phyloP scores from a whole-genome alignment of 2,113 vertebrate genomes.

The Cynocephalus volans region DNA sequence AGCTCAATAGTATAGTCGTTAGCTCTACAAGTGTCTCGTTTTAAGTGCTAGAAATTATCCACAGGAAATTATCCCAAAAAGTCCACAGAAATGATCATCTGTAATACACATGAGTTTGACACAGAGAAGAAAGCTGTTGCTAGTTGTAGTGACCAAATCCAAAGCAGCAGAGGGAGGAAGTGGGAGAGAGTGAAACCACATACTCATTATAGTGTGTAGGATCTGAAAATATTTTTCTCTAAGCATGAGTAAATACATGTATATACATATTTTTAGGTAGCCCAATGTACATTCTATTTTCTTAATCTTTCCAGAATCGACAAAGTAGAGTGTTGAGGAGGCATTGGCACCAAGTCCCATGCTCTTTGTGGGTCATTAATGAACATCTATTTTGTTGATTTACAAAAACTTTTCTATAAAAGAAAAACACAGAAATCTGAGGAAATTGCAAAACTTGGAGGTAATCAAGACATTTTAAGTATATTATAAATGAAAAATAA shows the following conservation, averaged over 20 bases:
- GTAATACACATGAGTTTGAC: background rate
- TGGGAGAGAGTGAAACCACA: conserved; percentile 30
- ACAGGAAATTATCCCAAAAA: conserved; percentile 7
- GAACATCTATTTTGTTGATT: background rate
- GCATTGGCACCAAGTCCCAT: background rate
- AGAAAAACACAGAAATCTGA: conserved; percentile 1
- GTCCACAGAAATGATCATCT: background rate
- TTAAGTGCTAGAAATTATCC: background rate
- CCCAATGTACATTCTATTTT: background rate
- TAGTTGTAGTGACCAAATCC: background rate
- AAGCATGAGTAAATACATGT: background rate
- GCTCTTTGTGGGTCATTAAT: background rate
- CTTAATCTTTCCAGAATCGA: conserved; percentile 34
- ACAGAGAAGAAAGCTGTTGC: background rate
- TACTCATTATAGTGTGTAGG: background rate
- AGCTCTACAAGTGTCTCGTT: background rate
- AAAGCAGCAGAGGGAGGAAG: conserved; percentile 46
- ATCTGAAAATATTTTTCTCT: conserved; percentile 45
- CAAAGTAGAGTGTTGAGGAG: background rate
- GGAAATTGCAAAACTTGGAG: conserved; percentile 18
- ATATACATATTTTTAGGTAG: background rate
- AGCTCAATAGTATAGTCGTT: background rate
- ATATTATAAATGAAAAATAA: conserved; percentile 21
- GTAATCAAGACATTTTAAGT: background rate
- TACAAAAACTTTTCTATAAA: background rate